Evolutionary conservation across 2,888 invertebrate genomes (phyloP).

Genomic region (Hylaea fasciaria): DNA sequence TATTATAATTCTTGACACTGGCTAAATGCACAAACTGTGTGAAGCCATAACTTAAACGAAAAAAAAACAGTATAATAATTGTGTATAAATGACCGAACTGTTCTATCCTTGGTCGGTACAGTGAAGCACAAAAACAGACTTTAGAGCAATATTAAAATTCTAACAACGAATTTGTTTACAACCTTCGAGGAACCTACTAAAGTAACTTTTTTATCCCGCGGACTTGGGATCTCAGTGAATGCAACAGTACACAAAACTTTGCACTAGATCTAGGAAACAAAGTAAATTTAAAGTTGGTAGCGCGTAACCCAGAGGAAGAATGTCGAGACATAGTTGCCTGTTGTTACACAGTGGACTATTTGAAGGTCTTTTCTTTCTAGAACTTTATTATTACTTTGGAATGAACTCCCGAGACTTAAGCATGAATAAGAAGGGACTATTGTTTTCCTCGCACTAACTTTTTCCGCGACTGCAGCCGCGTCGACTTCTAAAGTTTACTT

Average conservation of each 20-base stretch:
- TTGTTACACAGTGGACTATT: slow-evolving; percentile 23
- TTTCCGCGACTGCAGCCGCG: no score
- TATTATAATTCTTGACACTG: no score
- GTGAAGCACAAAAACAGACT: no score
- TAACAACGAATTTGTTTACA: not conserved
- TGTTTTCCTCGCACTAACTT: no score
- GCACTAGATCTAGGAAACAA: slow-evolving; percentile 21
- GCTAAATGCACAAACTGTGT: no score
- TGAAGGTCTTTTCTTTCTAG: slow-evolving; percentile 29
- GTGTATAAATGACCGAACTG: no score
- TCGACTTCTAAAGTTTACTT: no score
- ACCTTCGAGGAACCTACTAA: not conserved
- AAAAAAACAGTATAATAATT: no score
- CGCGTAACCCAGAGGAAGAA: slow-evolving; percentile 18
- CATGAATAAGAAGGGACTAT: not conserved
- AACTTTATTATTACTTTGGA: slow-evolving; percentile 32
- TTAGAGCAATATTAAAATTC: no score
- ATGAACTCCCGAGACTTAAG: not conserved
- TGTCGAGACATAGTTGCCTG: slow-evolving; percentile 26
- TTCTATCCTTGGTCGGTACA: no score
- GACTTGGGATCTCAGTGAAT: slow-evolving; percentile 17
- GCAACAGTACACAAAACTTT: slow-evolving; percentile 28
- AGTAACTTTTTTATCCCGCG: slow-evolving; percentile 9
- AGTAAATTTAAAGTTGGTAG: slow-evolving; percentile 30
- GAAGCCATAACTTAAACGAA: no score